Evolutionary conservation across 2,888 invertebrate genomes (phyloP), one percentile per base, ranked within the genome.

Genomic region (Caradrina kadenii): DNA sequence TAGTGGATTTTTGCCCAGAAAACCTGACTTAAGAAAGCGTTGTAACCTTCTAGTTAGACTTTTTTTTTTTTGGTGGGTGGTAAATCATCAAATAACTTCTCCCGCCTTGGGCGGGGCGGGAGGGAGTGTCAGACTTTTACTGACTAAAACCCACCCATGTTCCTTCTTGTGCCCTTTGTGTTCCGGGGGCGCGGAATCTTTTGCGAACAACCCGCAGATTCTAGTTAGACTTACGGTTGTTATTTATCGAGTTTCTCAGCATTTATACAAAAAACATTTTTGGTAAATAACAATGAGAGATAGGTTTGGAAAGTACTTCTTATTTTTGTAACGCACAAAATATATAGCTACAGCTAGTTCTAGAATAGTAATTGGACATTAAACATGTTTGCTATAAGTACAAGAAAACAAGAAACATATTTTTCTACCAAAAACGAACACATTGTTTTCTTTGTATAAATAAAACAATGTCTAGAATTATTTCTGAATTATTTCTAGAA

Each of bases 301-400:
- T 17, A 17, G 13, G 4, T 6, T 6, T 21, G 15, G n/a, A 13
- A 55, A 31, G 22, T n/a, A 63, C 1, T 11, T 7, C 45, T 26
- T 56, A 0, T 50, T 56, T 19, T 52, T 48, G 13, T 56, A 26
- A 48, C 21, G 13, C 48, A 26, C 21, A 58, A 53, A 53, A 71
- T 39, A 70, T 58, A 17, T 63, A 21, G 13, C 0, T 39, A 10
- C 17, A 48, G n/a, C 6, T 53, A 39, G 8, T 48, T 65, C n/a
- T n/a, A 17, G 58, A 71, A 65, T 71, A 48, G 21, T 71, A 64
- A 70, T 71, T 58, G 71, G 53, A 17, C 7, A 54, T 22, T 31
- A 17, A 58, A 65, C 39, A 65, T 58, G 31, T 72, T 64, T 52
- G n/a, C 6, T 42, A 7, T 64, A n/a, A n/a, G n/a, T n/a, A 26